Evolutionary conservation across 2,888 invertebrate genomes (phyloP).

Genomic region (Caenorhabditis imperialis): DNA sequence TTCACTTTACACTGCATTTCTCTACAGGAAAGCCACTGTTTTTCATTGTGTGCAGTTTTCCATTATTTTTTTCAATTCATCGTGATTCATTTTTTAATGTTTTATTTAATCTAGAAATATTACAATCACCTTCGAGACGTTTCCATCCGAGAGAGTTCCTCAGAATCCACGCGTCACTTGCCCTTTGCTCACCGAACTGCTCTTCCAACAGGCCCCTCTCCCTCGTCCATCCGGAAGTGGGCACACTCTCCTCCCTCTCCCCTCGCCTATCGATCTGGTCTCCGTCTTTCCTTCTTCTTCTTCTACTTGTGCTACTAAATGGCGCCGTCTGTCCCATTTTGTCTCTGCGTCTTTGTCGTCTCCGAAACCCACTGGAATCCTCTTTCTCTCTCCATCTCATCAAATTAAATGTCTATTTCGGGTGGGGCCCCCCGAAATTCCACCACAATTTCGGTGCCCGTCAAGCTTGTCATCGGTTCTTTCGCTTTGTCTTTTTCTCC

Average conservation of each 20-base stretch:
- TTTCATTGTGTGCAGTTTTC: no score
- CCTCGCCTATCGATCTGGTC: constrained; percentile 16
- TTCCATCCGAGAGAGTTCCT: constrained; percentile 9
- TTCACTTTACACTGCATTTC: constrained; percentile 1
- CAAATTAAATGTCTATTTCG: constrained; percentile 48
- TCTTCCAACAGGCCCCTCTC: constrained; percentile 28
- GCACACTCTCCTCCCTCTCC: constrained; percentile 10
- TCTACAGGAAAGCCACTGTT: neutral
- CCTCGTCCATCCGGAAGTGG: no score
- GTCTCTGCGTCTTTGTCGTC: constrained; percentile 36
- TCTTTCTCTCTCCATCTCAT: constrained; percentile 31
- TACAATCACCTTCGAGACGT: constrained; percentile 7
- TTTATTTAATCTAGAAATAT: constrained; percentile 12
- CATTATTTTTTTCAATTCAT: no score
- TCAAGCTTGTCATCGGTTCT: constrained; percentile 22
- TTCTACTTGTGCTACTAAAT: neutral
- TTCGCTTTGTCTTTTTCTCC: constrained; percentile 5
- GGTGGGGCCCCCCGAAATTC: constrained; percentile 12
- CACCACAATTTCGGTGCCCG: constrained; percentile 21
- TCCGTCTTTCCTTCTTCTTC: constrained; percentile 27
- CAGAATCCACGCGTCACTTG: neutral
- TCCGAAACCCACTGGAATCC: constrained; percentile 27
- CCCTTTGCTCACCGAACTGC: constrained; percentile 30
- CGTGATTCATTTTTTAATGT: no score
- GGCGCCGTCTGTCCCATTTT: constrained; percentile 6